Conservation (phyloP, 2,113 vertebrate species). For the Crypturellus undulatus region DNA sequence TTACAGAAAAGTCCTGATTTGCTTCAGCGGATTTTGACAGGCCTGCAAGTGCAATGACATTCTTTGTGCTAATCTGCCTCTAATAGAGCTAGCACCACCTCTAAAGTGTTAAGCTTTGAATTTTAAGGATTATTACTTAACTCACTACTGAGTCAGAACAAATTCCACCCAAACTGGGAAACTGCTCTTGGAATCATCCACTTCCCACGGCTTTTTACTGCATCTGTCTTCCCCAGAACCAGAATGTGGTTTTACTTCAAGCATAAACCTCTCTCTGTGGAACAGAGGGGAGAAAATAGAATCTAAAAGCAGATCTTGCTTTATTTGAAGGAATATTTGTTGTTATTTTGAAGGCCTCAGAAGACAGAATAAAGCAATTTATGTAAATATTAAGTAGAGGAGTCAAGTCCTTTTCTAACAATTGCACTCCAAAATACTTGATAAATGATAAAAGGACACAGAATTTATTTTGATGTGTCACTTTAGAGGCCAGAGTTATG, state of each 20-base stretch:
- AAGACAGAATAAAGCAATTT: not conserved
- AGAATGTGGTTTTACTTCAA: not conserved
- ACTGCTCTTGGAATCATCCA: not conserved
- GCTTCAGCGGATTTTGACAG: not conserved
- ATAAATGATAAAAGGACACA: not conserved
- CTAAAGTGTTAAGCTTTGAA: not conserved
- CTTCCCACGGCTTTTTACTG: not conserved
- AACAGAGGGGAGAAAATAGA: not conserved
- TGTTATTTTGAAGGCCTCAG: not conserved
- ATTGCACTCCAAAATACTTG: not conserved
- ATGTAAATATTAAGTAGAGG: not conserved
- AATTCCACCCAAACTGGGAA: not conserved
- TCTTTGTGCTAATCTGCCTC: slow-evolving; percentile 12
- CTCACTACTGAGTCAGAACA: not conserved
- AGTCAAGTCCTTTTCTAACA: not conserved
- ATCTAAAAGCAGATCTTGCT: not conserved
- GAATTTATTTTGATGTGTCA: not conserved
- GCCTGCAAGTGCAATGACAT: not conserved
- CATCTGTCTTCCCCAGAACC: not conserved
- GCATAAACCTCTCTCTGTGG: not conserved
- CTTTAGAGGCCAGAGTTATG: not conserved
- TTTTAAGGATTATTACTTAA: slow-evolving; percentile 16
- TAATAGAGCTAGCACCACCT: not conserved
- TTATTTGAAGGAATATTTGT: not conserved
- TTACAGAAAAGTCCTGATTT: not conserved